A percentile compares a stretch with the other conserved stretches of the same genome.
Evolutionary conservation across 64 coral and sea anemone species (phyloP).

Genomic region (Platygyra sinensis): DNA sequence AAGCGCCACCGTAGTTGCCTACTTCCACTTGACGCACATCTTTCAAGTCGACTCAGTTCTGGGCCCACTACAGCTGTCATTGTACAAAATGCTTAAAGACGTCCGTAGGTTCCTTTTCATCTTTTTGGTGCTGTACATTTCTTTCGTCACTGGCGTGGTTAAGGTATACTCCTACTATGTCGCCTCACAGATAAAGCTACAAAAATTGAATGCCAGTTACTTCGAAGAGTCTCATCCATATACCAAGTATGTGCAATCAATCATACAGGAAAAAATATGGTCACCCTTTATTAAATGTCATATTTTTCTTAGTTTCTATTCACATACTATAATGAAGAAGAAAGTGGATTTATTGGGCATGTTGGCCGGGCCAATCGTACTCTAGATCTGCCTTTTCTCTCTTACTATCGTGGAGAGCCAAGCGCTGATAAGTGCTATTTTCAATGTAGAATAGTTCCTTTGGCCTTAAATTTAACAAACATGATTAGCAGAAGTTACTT

Average conservation of each 20-base stretch:
- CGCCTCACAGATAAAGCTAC: constrained; percentile 3
- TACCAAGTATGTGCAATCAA: background rate
- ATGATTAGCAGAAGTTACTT: no score
- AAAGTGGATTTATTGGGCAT: no score
- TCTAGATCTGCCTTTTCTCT: no score
- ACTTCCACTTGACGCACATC: constrained; percentile 23
- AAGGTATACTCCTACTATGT: constrained; percentile 61
- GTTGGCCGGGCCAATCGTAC: no score
- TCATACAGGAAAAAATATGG: background rate
- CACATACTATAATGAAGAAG: no score
- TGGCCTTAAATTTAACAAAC: no score
- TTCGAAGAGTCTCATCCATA: background rate
- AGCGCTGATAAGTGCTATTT: no score
- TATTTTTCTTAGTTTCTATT: no score
- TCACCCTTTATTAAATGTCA: no score
- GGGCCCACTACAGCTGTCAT: constrained; percentile 59
- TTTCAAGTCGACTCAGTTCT: constrained; percentile 51
- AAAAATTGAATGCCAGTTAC: background rate
- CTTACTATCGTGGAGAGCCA: no score
- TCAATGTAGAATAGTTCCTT: no score
- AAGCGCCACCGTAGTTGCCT: background rate
- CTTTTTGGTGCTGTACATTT: constrained; percentile 48
- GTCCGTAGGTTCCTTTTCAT: constrained; percentile 61
- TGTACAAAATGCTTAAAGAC: constrained; percentile 68
- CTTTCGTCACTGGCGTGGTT: constrained; percentile 46